Percentiles rank a stretch among this genome's conserved stretches.
These are phyloP conservation scores for Caloenas nicobarica DNA, from an alignment of 2,113 vertebrate species.

Conservation along the genomic window DNA sequence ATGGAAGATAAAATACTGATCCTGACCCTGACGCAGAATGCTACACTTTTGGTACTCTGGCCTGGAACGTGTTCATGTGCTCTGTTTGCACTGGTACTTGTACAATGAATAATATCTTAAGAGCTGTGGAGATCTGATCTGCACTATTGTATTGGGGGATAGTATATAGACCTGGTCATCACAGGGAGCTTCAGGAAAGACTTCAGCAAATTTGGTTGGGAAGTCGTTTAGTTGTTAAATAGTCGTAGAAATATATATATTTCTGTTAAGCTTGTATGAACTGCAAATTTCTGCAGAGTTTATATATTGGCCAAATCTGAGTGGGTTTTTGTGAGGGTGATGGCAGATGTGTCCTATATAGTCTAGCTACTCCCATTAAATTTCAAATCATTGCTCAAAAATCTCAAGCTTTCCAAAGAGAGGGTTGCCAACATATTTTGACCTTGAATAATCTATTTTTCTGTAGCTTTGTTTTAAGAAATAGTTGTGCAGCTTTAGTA, in stretches of 20 bases:
- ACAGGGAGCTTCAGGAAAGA: not conserved
- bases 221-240: not conserved
- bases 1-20: not conserved
- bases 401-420: not conserved
- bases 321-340: not conserved
- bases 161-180: not conserved
- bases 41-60: not conserved
- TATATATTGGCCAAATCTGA: not conserved
- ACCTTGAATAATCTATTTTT: not conserved
- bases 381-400: not conserved
- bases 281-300: not conserved
- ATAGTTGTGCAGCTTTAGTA: not conserved
- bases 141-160: fast-evolving
- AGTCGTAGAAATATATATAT: not conserved
- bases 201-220: not conserved
- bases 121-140: not conserved
- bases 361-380: not conserved
- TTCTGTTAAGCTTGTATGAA: not conserved
- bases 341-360: not conserved
- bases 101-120: fast-evolving
- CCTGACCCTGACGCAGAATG: not conserved
- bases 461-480: not conserved
- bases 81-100: not conserved
- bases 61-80: not conserved
- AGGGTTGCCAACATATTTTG: not conserved